Percentiles rank a stretch among this genome's conserved stretches.
These are phyloP conservation scores for Physocephala rufipes DNA, from an alignment of 2,888 invertebrate genomes.

Conservation along the genomic window DNA sequence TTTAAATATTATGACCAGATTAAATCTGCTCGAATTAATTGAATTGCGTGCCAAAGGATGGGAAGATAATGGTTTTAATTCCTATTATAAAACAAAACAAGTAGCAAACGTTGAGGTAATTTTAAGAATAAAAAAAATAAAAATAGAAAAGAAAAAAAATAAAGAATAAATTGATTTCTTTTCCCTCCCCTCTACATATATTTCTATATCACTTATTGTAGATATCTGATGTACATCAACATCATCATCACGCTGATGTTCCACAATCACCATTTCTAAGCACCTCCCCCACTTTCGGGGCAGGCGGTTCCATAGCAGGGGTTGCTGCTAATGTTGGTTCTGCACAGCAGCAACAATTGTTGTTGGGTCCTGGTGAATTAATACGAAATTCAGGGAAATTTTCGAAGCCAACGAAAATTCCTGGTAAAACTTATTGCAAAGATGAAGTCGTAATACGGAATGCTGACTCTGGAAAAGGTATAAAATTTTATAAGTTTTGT, in stretches of 20 bases:
- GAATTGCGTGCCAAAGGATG: conserved; percentile 92
- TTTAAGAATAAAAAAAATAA: too few relatives aligned
- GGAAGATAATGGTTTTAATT: conserved; percentile 86
- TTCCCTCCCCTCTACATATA: too few relatives aligned
- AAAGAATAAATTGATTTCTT: too few relatives aligned
- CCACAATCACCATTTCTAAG: conserved; percentile 66
- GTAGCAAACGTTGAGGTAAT: conserved; percentile 72
- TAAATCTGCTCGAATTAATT: conserved; percentile 90
- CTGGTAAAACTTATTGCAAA: conserved; percentile 92
- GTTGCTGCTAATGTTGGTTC: conserved; percentile 57
- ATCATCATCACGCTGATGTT: conserved; percentile 49
- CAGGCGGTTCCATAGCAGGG: conserved; percentile 56
- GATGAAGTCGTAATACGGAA: conserved; percentile 95
- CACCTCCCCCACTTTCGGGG: conserved; percentile 67
- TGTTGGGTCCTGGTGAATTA: conserved; percentile 84
- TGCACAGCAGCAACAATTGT: conserved; percentile 62
- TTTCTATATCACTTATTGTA: conserved; percentile 33
- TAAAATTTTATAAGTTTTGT: not conserved
- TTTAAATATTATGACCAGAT: conserved; percentile 84
- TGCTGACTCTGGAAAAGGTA: conserved; percentile 96
- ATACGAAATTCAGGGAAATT: conserved; percentile 90
- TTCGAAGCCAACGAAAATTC: conserved; percentile 86
- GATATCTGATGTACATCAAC: conserved; percentile 50
- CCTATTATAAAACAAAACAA: conserved; percentile 79
- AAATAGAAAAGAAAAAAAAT: too few relatives aligned